phyloP scores from a whole-genome alignment of 35 echinoderm and acorn worm genomes.

The Apostichopus californicus region DNA sequence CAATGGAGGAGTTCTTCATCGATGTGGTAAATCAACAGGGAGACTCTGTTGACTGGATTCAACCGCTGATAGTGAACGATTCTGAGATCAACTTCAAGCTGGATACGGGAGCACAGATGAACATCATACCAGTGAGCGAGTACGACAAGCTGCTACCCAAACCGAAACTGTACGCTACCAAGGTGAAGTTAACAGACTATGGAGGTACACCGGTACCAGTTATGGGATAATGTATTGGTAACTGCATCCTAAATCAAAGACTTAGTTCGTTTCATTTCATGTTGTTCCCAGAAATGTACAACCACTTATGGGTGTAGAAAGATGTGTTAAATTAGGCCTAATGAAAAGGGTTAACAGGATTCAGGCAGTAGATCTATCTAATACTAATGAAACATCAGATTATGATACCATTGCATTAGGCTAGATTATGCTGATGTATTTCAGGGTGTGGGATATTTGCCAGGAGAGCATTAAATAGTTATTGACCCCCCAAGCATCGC shows the following conservation, averaged over 20 bases:
- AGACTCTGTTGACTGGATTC: conserved; percentile 15
- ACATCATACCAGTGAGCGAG: conserved; percentile 45
- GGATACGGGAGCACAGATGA: conserved; percentile 72
- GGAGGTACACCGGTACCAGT: conserved; percentile 30
- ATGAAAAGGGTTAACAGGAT: conserved; percentile 46
- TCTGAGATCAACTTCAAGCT: conserved; percentile 46
- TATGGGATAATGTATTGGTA: conserved; percentile 54
- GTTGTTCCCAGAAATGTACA: conserved; percentile 60
- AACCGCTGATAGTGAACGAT: conserved; percentile 6
- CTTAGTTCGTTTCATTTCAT: conserved; percentile 40
- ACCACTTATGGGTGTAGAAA: conserved; percentile 63
- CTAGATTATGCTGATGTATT: conserved; percentile 55
- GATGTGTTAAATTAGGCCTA: conserved; percentile 47
- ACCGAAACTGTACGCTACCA: conserved; percentile 1
- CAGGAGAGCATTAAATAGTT: conserved; percentile 35
- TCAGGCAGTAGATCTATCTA: not conserved
- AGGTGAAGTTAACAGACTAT: conserved; percentile 43
- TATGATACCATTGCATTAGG: not conserved
- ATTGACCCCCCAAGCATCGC: not conserved
- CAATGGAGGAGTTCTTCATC: conserved; percentile 16
- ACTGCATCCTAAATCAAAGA: conserved; percentile 17
- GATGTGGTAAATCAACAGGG: not conserved
- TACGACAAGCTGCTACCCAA: conserved; percentile 48
- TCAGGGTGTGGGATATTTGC: conserved; percentile 55
- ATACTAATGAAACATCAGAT: not conserved